phyloP scores from a whole-genome alignment of 2,113 vertebrate species.

The Pygoscelis adeliae region DNA sequence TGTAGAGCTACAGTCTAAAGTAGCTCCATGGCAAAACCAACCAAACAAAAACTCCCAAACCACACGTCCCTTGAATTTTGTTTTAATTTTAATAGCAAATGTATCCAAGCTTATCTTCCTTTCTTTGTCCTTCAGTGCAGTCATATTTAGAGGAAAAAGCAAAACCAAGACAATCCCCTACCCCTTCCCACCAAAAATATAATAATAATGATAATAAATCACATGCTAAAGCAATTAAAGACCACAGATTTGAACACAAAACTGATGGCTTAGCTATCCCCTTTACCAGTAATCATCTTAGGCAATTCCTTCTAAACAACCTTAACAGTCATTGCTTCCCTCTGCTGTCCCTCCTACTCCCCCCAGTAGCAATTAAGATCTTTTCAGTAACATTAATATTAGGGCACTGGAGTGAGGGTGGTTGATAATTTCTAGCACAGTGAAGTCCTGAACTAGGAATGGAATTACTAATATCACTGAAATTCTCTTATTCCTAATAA shows the following conservation, averaged over 20 bases:
- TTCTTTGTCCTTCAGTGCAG: neutral
- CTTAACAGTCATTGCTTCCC: neutral
- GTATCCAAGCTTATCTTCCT: neutral
- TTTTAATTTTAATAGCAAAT: neutral
- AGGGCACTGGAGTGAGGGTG: neutral
- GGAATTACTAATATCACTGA: neutral
- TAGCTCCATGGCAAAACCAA: neutral
- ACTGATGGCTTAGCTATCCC: neutral
- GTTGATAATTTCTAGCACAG: neutral
- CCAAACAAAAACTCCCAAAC: rapidly evolving
- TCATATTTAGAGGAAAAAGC: neutral
- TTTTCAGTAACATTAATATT: neutral
- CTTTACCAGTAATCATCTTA: neutral
- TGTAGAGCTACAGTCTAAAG: neutral
- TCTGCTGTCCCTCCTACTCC: rapidly evolving
- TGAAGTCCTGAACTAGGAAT: neutral
- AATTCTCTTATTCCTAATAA: conserved; percentile 39
- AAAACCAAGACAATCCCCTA: neutral
- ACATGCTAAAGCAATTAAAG: neutral
- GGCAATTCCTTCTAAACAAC: neutral
- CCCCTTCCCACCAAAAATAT: neutral
- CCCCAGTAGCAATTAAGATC: neutral
- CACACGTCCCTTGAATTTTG: rapidly evolving
- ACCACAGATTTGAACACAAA: neutral
- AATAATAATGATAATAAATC: neutral